Conservation (phyloP, 2,797 vertebrate genomes). For the Enteromius treurensis region DNA sequence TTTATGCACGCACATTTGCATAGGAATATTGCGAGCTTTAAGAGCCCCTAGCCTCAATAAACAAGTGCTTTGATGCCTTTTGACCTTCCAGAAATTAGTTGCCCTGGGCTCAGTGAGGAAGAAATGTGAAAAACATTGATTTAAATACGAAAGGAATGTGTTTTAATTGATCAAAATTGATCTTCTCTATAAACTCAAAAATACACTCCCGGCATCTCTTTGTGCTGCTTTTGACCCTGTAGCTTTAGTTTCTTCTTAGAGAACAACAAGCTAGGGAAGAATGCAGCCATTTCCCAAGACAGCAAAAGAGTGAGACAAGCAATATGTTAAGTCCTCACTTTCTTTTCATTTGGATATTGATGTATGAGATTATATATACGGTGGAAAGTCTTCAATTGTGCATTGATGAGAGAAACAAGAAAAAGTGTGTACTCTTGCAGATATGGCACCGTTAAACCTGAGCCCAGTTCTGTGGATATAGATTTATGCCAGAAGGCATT, state of each 20-base stretch:
- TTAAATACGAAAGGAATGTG: conserved; percentile 34
- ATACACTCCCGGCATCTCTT: neutral
- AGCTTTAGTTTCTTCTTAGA: neutral
- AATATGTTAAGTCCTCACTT: conserved; percentile 21
- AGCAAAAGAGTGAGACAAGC: neutral
- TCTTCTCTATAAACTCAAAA: neutral
- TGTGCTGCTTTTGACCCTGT: neutral
- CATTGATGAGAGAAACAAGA: conserved; percentile 23
- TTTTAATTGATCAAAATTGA: conserved; percentile 21
- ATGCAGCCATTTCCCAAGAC: conserved; percentile 23
- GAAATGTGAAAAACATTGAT: conserved; percentile 32
- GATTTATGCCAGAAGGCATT: conserved; percentile 34
- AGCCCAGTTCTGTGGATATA: conserved; percentile 11
- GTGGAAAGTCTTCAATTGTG: neutral
- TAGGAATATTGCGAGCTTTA: conserved; percentile 53
- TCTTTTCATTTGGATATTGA: conserved; percentile 31
- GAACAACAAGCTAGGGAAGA: neutral
- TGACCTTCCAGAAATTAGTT: conserved; percentile 48
- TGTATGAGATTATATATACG: conserved; percentile 1
- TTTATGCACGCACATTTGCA: conserved; percentile 52
- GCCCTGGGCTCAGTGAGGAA: conserved; percentile 28
- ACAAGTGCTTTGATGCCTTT: conserved; percentile 49
- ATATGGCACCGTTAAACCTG: neutral
- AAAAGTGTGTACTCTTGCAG: conserved; percentile 33
- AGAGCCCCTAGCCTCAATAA: conserved; percentile 43